These are phyloP conservation scores for Lepilemur septentrionalis DNA, from an alignment of 2,797 vertebrate species.

Conservation along the genomic window DNA sequence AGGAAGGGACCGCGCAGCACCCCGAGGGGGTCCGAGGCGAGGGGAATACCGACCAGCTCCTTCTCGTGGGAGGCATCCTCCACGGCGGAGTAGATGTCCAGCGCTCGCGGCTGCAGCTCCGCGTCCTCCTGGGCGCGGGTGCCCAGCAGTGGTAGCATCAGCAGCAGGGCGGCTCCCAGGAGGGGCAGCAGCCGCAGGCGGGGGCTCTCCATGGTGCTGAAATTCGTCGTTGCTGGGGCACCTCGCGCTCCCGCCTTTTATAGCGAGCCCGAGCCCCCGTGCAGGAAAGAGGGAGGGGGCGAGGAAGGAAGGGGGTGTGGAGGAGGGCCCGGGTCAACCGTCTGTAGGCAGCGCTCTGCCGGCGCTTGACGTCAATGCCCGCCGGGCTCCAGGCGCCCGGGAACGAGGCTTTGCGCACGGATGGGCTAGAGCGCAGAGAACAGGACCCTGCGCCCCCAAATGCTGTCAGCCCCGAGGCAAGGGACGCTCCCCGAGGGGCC, in stretches of 20 bases:
- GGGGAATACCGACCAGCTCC: constrained; percentile 83
- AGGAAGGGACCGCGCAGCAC: not conserved
- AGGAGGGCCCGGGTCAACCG: constrained; percentile 73
- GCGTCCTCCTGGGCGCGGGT: constrained; percentile 80
- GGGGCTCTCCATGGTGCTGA: constrained; percentile 87
- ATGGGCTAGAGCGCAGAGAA: not conserved
- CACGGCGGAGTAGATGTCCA: constrained; percentile 79
- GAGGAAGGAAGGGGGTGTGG: constrained; percentile 52
- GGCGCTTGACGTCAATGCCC: constrained; percentile 79
- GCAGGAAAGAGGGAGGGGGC: constrained; percentile 58
- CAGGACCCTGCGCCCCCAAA: constrained; percentile 48
- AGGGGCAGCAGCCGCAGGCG: constrained; percentile 79
- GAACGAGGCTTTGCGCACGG: constrained; percentile 56
- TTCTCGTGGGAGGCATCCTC: constrained; percentile 85
- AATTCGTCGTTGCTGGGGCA: not conserved
- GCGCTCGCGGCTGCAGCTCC: constrained; percentile 78
- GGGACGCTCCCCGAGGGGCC: not conserved
- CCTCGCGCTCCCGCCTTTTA: constrained; percentile 59
- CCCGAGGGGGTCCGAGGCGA: not conserved
- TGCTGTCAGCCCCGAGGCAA: not conserved
- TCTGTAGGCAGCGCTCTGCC: constrained; percentile 74
- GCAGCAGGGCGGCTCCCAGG: constrained; percentile 80
- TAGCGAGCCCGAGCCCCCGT: constrained; percentile 25
- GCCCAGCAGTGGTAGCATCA: constrained; percentile 76
- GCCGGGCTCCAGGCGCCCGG: constrained; percentile 63